Evolutionary conservation across 30 jellyfish, hydroid and myxozoan genomes (phyloP).

Genomic region (Aurelia coerulea): DNA sequence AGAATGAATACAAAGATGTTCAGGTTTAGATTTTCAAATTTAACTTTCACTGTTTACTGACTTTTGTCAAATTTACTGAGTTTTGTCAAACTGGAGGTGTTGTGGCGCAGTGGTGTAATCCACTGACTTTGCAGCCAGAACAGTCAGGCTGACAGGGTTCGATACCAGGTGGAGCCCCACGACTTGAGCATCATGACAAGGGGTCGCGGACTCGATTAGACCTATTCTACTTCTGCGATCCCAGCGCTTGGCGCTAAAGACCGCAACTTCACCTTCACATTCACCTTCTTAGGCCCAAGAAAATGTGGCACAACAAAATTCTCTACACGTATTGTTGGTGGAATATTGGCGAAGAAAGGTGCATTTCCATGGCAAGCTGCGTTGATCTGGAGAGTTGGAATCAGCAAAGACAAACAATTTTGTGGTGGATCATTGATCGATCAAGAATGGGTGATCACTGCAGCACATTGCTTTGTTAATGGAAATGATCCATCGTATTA

Average conservation of each 20-base stretch:
- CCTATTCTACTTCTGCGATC: no score
- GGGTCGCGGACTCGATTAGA: no score
- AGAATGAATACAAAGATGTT: no score
- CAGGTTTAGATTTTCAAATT: no score
- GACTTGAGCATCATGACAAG: no score
- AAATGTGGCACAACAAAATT: conserved; percentile 70
- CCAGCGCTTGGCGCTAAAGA: no score
- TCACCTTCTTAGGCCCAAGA: conserved; percentile 62
- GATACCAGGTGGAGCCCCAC: no score
- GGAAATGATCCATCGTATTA: conserved; percentile 70
- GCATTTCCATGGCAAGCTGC: conserved; percentile 98
- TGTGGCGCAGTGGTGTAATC: no score
- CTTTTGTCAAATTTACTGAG: neutral
- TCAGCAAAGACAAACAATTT: conserved; percentile 71
- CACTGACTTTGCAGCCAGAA: no score
- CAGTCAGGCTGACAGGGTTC: no score
- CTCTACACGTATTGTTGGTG: conserved; percentile 92
- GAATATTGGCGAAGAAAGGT: conserved; percentile 65
- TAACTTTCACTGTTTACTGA: neutral
- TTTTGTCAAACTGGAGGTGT: neutral
- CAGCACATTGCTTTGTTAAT: conserved; percentile 94
- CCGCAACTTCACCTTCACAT: no score
- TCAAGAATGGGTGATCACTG: conserved; percentile 74
- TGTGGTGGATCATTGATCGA: conserved; percentile 93
- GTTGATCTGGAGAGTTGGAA: conserved; percentile 80